These are phyloP conservation scores for Epizoanthus rinbou DNA, from an alignment of 92 coral and sea anemone species.

Conservation along the genomic window DNA sequence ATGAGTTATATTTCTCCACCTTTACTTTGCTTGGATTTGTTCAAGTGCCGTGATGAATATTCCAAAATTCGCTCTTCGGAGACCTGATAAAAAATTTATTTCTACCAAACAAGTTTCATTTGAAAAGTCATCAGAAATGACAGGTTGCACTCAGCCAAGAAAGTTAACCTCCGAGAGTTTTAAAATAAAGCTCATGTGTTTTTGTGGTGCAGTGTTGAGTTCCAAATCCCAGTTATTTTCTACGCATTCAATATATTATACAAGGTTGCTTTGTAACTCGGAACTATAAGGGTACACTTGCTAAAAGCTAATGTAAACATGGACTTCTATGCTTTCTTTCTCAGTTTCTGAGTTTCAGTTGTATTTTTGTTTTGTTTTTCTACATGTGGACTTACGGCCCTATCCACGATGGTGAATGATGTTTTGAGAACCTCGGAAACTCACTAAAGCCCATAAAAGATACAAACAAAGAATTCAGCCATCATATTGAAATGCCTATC, in stretches of 20 bases:
- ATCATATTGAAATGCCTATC: constrained; percentile 22
- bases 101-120: background rate
- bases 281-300: background rate
- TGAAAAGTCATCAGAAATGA: constrained; percentile 2
- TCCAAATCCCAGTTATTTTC: too few species aligned
- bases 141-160: constrained; percentile 35
- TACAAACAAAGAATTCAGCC: constrained; percentile 3
- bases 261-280: too few species aligned
- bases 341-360: too few species aligned
- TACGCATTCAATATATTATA: too few species aligned
- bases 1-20: background rate
- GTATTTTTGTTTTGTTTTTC: background rate
- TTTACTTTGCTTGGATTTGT: background rate
- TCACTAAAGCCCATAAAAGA: background rate
- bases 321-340: background rate
- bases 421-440: background rate
- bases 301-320: background rate
- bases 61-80: background rate
- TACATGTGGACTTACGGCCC: background rate
- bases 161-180: constrained; percentile 14
- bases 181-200: constrained; percentile 19
- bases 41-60: background rate
- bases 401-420: background rate
- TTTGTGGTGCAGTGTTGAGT: too few species aligned
- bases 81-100: background rate